phyloP scores from a whole-genome alignment of 2,888 invertebrate species.

The Orchesella flavescens region DNA sequence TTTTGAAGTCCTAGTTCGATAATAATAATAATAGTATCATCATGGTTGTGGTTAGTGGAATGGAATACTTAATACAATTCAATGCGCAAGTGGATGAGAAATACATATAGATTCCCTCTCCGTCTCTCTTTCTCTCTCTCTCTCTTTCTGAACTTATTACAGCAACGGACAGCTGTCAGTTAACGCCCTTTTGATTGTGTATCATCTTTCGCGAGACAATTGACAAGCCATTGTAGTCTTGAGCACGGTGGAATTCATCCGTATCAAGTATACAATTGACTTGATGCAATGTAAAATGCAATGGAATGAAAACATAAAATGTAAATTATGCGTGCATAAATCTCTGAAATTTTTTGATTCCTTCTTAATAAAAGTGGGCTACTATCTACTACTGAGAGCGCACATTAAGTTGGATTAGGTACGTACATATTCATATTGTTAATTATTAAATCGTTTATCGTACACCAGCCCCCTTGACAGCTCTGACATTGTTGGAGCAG shows the following conservation, averaged over 20 bases:
- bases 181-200: conserved; percentile 67
- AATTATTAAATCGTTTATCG: too few species aligned
- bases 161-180: conserved; percentile 65
- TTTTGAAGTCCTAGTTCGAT: conserved; percentile 9
- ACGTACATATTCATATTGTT: too few species aligned
- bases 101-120: not conserved
- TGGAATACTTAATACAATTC: conserved; percentile 13
- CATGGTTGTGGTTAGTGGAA: not conserved
- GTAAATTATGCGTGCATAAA: too few species aligned
- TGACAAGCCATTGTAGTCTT: conserved; percentile 53
- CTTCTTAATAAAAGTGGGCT: too few species aligned
- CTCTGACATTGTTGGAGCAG: not conserved
- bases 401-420: too few species aligned
- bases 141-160: conserved; percentile 45
- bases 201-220: conserved; percentile 61
- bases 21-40: conserved; percentile 26
- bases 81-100: conserved; percentile 21
- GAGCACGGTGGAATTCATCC: conserved; percentile 47
- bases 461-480: not conserved
- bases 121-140: not conserved
- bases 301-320: not conserved
- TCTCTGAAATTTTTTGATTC: too few species aligned
- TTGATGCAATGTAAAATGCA: not conserved
- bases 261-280: not conserved
- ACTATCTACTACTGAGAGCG: too few species aligned